Evolutionary conservation across 1,140 invertebrate species (phyloP).

Genomic region (Frieseomelitta varia): DNA sequence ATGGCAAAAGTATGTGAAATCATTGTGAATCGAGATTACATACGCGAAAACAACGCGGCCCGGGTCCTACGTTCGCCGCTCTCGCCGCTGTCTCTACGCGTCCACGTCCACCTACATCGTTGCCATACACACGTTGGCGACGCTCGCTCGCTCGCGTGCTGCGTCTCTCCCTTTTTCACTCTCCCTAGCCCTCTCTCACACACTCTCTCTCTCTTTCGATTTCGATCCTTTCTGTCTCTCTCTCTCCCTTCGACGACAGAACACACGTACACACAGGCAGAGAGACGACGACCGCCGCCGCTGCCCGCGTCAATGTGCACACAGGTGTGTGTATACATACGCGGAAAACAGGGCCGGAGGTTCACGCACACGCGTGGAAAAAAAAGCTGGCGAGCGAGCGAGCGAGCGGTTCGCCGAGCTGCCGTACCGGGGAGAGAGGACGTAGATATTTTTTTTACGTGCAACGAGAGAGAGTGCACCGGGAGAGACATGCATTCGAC

Average conservation of each 20-base stretch:
- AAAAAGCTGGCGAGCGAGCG: conserved; percentile 27
- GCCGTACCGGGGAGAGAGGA: conserved; percentile 55
- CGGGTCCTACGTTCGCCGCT: conserved; percentile 46
- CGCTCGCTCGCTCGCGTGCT: too few relatives aligned
- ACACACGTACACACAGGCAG: neutral
- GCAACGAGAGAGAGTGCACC: conserved; percentile 72
- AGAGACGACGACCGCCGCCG: too few relatives aligned
- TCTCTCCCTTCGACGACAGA: conserved; percentile 16
- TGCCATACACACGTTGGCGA: neutral
- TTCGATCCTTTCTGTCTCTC: too few relatives aligned
- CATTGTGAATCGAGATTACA: conserved; percentile 81
- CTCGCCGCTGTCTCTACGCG: conserved; percentile 17
- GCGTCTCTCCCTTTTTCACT: neutral
- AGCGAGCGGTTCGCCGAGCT: conserved; percentile 22
- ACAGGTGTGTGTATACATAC: conserved; percentile 26
- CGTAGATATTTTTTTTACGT: conserved; percentile 77
- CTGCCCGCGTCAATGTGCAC: neutral
- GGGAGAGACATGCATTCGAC: conserved; percentile 74
- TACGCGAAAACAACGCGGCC: conserved; percentile 75
- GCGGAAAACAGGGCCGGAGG: conserved; percentile 42
- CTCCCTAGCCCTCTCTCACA: neutral
- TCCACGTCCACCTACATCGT: conserved; percentile 33
- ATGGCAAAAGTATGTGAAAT: conserved; percentile 82
- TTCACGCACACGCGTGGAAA: conserved; percentile 58
- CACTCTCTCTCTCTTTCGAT: neutral